These are phyloP conservation scores for Denticeps clupeoides DNA, from an alignment of 2,797 vertebrate genomes.

Conservation along the genomic window DNA sequence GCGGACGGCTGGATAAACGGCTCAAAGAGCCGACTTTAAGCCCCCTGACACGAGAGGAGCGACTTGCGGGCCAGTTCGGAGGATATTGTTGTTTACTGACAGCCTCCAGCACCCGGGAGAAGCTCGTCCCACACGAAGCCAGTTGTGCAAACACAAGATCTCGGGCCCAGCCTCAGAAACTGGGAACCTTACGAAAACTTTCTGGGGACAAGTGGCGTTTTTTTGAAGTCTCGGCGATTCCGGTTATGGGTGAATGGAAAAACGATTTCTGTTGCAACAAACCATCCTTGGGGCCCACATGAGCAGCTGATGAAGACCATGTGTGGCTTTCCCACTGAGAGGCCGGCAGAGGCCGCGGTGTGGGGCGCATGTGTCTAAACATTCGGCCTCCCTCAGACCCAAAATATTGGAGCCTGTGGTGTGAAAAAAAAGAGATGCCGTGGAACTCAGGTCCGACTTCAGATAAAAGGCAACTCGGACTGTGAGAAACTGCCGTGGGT, in stretches of 20 bases:
- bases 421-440: no score
- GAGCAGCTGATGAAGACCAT: constrained; percentile 82
- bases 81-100: constrained; percentile 37
- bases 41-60: constrained; percentile 8
- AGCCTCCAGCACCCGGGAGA: constrained; percentile 37
- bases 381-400: constrained; percentile 43
- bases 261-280: constrained; percentile 72
- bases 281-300: constrained; percentile 64
- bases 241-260: constrained; percentile 76
- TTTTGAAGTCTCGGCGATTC: constrained; percentile 79
- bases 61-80: no score
- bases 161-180: constrained; percentile 69
- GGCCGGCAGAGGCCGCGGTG: constrained; percentile 17
- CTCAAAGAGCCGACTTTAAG: constrained; percentile 14
- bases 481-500: no score
- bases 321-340: constrained; percentile 52
- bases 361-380: constrained; percentile 64
- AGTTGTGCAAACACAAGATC: constrained; percentile 81
- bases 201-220: constrained; percentile 70
- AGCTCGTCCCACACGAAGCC: constrained; percentile 72
- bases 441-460: no score
- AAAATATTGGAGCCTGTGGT: no score
- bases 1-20: constrained; percentile 14
- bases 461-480: no score
- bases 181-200: constrained; percentile 65